Evolutionary conservation across 2,113 vertebrate genomes (phyloP), one percentile per base, ranked within the genome.

Genomic region (Arvicanthis niloticus): DNA sequence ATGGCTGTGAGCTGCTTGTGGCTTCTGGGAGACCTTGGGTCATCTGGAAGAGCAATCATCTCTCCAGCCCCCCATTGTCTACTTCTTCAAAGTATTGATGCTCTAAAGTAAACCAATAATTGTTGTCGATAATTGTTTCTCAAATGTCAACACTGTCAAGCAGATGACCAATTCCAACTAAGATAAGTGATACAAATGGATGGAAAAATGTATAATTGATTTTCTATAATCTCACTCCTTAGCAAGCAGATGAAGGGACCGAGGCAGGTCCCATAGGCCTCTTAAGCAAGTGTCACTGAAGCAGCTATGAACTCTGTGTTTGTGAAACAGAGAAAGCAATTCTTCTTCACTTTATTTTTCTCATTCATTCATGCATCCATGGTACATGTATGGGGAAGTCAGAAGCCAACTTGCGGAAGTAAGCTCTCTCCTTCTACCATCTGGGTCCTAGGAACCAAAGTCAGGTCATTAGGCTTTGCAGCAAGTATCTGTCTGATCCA

Each of bases 91-190:
- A 56, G 34, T 70, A 65, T 48, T 8, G 15, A 31, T 87, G 34
- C 62, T 78, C 93, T 58, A 89, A 78, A 92, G 81, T 70, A 89
- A 96, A 77, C 70, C 88, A 88, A 96, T 45, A 45, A 42, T 72
- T 40, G 58, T 53, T 15, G 70, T 72, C 51, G 81, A 45, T 68
- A 40, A 65, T 88, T 94, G 42, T 89, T 75, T 93, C 85, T 93
- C 29, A 24, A 51, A 34, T 60, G 87, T 87, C 82, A n/a, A 7
- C 60, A 24, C 22, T 34, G 48, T 94, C 34, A 81, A 78, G 29
- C 45, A 42, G 87, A 34, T 65, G 34, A 70, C 48, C 91, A 73
- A 70, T 8, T 16, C 5, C 15, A 51, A 93, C 9, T 60, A 72
- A 90, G 76, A 67, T 13, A 67, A 73, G 13, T 62, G 29, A 51